A percentile compares a stretch with the other conserved stretches of the same genome.
These are phyloP conservation scores for Plutomurus gul DNA, from an alignment of 1,140 invertebrate genomes.

Conservation along the genomic window DNA sequence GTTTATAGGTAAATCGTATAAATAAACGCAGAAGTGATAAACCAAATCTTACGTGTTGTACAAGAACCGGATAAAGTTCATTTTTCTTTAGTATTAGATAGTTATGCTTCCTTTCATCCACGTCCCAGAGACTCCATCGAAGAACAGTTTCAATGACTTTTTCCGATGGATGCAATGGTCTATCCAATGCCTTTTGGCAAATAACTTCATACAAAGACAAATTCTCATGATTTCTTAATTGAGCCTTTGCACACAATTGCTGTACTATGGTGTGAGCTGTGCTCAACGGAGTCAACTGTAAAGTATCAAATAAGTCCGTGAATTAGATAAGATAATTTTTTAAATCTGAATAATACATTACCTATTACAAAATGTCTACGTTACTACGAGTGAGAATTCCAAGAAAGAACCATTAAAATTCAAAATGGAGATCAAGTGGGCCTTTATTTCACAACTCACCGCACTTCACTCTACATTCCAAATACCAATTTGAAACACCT, in stretches of 20 bases:
- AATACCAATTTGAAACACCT: too few species aligned
- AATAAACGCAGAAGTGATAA: too few species aligned
- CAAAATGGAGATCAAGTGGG: too few species aligned
- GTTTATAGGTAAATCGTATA: too few species aligned
- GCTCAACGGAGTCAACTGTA: constrained; percentile 74
- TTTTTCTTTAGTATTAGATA: constrained; percentile 71
- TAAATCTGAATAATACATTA: too few species aligned
- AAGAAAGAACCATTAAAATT: too few species aligned
- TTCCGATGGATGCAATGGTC: constrained; percentile 78
- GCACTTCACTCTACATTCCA: too few species aligned
- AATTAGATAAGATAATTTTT: neutral
- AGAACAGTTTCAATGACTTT: constrained; percentile 70
- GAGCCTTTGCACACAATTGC: constrained; percentile 26
- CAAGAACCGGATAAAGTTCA: constrained; percentile 56
- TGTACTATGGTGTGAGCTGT: constrained; percentile 61
- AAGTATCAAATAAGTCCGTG: neutral
- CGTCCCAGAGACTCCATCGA: constrained; percentile 82
- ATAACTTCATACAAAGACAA: constrained; percentile 76
- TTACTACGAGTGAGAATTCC: too few species aligned
- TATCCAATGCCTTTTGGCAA: constrained; percentile 69
- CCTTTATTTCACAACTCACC: too few species aligned
- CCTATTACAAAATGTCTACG: too few species aligned
- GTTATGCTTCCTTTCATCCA: constrained; percentile 77
- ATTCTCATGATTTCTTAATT: constrained; percentile 58
- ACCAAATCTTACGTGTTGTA: neutral